Evolutionary conservation across 2,113 vertebrate genomes (phyloP).

Genomic region (Anarhynchus alexandrinus): DNA sequence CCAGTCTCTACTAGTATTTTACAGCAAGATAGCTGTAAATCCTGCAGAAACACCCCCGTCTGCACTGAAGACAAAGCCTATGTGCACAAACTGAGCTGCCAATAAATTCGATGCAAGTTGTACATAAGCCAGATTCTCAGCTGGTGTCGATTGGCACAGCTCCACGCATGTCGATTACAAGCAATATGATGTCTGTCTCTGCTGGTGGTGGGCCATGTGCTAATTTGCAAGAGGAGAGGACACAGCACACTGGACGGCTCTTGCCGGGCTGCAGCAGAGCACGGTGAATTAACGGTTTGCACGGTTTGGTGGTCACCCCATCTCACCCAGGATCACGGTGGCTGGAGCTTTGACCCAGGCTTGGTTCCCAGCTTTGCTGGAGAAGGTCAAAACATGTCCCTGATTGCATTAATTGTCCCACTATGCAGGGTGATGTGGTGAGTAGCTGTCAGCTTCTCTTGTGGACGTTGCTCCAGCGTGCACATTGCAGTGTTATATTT

Average conservation of each 20-base stretch:
- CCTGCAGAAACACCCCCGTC: neutral
- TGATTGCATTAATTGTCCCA: neutral
- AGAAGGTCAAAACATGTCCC: neutral
- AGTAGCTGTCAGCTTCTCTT: neutral
- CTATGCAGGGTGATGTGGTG: neutral
- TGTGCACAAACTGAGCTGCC: neutral
- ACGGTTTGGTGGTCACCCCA: rapidly evolving
- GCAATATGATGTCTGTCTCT: conserved; percentile 35
- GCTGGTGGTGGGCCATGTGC: neutral
- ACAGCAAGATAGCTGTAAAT: neutral
- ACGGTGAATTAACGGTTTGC: neutral
- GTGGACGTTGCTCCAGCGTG: rapidly evolving
- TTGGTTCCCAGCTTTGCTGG: neutral
- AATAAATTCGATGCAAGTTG: conserved; percentile 25
- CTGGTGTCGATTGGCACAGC: neutral
- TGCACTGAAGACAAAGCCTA: neutral
- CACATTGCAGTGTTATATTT: rapidly evolving
- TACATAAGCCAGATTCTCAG: conserved; percentile 46
- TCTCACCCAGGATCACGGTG: neutral
- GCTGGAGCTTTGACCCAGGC: neutral
- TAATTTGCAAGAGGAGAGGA: conserved; percentile 9
- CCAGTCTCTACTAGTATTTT: neutral
- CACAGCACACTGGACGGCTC: neutral
- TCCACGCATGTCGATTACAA: conserved; percentile 12
- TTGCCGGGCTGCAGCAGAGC: neutral